Evolutionary conservation across 2,888 invertebrate species (phyloP).

Genomic region (Fragum whitleyi): DNA sequence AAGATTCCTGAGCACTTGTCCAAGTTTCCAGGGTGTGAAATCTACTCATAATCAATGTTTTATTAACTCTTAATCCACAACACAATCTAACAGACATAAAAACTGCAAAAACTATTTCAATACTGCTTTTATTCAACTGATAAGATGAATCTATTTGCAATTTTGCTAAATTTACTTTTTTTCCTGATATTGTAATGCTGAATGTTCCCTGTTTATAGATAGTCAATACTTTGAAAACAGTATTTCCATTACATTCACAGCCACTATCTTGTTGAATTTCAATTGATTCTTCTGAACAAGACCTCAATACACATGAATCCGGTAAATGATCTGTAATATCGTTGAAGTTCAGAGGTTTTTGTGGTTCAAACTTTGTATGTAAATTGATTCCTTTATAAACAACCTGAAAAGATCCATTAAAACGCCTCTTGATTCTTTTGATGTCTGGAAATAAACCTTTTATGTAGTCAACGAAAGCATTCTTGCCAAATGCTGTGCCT

Average conservation of each 20-base stretch:
- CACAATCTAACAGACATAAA: constrained; percentile 13
- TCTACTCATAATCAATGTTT: constrained; percentile 27
- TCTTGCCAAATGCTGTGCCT: constrained; percentile 1
- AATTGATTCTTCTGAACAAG: background rate
- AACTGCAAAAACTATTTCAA: constrained; percentile 11
- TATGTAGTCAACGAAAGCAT: background rate
- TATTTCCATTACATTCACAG: constrained; percentile 15
- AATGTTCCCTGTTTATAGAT: constrained; percentile 1
- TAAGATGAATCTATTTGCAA: constrained; percentile 3
- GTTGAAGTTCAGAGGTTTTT: background rate
- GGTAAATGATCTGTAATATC: background rate
- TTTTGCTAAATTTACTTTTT: background rate
- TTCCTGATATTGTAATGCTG: constrained; percentile 6
- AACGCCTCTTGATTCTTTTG: background rate
- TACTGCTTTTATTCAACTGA: constrained; percentile 7
- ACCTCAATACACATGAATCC: background rate
- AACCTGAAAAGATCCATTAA: background rate
- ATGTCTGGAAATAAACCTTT: constrained; percentile 10
- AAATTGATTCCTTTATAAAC: constrained; percentile 5
- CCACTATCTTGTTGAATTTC: constrained; percentile 13
- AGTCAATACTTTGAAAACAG: constrained; percentile 7
- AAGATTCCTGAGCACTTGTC: background rate
- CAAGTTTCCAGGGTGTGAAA: constrained; percentile 32
- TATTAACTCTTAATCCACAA: constrained; percentile 19
- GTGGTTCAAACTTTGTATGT: background rate